Conservation (phyloP, 2,888 invertebrate genomes). For the Oasisia sp. region DNA sequence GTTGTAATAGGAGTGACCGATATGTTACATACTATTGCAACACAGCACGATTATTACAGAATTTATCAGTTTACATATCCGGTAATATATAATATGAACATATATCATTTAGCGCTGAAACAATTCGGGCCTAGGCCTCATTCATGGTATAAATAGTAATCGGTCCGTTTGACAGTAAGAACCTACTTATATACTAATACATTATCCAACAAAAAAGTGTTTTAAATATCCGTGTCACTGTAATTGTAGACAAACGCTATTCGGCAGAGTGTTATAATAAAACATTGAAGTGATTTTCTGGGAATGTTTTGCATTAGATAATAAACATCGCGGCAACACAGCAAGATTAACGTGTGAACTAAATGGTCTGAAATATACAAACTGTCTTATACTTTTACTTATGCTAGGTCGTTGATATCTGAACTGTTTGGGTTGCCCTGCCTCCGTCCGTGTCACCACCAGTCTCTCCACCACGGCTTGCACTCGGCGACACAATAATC, state of each 20-base stretch:
- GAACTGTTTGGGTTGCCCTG: not conserved
- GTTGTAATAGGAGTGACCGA: not conserved
- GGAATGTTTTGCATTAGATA: not conserved
- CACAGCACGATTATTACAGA: not conserved
- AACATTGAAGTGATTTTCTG: not conserved
- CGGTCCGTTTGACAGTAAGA: too few relatives aligned
- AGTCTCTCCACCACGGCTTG: not conserved
- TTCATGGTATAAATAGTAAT: too few relatives aligned
- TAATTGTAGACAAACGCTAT: too few relatives aligned
- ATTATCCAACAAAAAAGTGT: too few relatives aligned
- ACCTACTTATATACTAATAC: too few relatives aligned
- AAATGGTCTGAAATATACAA: not conserved
- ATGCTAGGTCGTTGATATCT: not conserved
- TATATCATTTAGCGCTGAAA: too few relatives aligned
- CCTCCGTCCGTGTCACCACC: not conserved
- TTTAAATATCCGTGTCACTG: too few relatives aligned
- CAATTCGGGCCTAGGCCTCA: too few relatives aligned
- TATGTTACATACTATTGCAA: not conserved
- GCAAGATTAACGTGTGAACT: not conserved
- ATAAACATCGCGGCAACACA: not conserved
- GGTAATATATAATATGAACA: too few relatives aligned
- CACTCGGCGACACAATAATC: not conserved
- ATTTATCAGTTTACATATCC: too few relatives aligned
- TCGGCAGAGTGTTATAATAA: too few relatives aligned
- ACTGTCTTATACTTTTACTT: not conserved